phyloP scores from a whole-genome alignment of 2,797 vertebrate genomes.

The Pangasius sanitwongsei region DNA sequence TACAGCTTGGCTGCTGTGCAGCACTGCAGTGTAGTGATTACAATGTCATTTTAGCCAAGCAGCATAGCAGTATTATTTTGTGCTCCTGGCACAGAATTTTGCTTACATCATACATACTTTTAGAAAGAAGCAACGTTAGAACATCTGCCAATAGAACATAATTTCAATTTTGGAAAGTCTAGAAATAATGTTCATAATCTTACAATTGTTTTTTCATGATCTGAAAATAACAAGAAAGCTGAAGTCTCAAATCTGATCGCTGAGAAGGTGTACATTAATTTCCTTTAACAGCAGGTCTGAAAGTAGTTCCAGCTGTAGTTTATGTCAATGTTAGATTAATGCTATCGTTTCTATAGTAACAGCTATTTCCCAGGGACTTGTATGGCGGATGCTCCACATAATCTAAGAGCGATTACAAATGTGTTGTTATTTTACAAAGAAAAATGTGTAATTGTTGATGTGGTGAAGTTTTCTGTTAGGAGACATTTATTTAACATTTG shows the following conservation, averaged over 20 bases:
- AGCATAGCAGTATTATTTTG: not conserved
- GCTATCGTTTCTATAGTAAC: not conserved
- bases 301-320: not conserved
- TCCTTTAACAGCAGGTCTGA: not conserved
- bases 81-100: not conserved
- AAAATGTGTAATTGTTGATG: not conserved
- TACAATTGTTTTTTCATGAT: not conserved
- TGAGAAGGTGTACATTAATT: not conserved
- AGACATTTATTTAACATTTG: not conserved
- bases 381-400: not conserved
- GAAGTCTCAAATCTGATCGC: not conserved
- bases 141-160: not conserved
- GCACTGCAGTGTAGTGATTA: not conserved
- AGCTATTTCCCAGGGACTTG: not conserved
- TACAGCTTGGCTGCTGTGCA: conserved; percentile 11
- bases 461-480: not conserved
- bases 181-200: not conserved
- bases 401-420: not conserved
- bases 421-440: not conserved
- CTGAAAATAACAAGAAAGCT: not conserved
- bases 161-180: not conserved
- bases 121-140: not conserved
- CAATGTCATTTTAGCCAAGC: not conserved
- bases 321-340: not conserved
- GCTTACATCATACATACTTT: not conserved